Percentiles rank a stretch among this genome's conserved stretches.
phyloP scores from a whole-genome alignment of 2,797 vertebrate genomes.

The Pseudomugil gertrudae region DNA sequence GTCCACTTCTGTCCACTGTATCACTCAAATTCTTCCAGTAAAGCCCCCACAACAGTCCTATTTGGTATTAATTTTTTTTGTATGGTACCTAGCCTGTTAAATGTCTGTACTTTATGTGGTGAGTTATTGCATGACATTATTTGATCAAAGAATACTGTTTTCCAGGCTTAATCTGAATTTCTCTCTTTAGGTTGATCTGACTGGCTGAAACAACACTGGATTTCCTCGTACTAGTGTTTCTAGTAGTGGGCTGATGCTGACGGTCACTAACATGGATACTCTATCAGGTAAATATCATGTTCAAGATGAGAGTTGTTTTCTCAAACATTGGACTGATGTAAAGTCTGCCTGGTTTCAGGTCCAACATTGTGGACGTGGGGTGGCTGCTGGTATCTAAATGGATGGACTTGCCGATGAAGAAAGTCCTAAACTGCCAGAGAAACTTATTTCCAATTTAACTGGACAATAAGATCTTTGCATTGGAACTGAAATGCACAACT shows the following conservation, averaged over 20 bases:
- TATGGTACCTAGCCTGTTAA: conserved; percentile 53
- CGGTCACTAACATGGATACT: background rate
- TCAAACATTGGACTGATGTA: background rate
- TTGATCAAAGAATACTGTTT: conserved; percentile 3
- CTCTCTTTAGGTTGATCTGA: conserved; percentile 67
- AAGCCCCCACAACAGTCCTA: conserved; percentile 59
- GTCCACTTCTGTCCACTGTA: conserved; percentile 70
- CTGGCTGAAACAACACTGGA: conserved; percentile 27
- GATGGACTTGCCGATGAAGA: no score
- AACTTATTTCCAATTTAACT: no score
- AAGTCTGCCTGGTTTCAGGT: no score
- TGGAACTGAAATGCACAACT: no score
- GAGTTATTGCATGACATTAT: conserved; percentile 65
- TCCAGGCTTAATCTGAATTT: conserved; percentile 46
- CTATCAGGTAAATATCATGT: conserved; percentile 7
- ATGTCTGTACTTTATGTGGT: conserved; percentile 20
- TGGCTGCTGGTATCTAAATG: no score
- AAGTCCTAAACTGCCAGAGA: no score
- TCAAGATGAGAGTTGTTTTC: background rate
- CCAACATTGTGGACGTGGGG: no score
- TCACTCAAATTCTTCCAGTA: conserved; percentile 66
- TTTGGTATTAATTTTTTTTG: conserved; percentile 39
- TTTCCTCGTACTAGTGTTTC: conserved; percentile 24
- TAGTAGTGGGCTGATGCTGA: conserved; percentile 14
- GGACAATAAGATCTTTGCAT: no score